Conservation (phyloP, 1,140 invertebrate species). For the Bombus waltoni region DNA sequence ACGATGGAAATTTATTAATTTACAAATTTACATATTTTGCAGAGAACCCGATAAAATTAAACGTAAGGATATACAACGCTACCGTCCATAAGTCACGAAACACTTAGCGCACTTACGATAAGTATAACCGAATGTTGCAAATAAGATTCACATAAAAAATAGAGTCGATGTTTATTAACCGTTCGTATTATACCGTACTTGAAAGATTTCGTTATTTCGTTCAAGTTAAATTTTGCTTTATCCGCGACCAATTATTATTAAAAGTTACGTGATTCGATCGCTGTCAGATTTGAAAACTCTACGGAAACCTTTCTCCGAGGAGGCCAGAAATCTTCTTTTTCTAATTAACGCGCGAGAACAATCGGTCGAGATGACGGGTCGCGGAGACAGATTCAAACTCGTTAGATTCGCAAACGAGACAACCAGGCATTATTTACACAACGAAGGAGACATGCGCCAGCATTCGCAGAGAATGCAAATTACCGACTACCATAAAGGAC, state of each 20-base stretch:
- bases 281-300: too few relatives aligned
- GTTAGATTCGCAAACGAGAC: slow-evolving; percentile 19
- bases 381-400: background rate
- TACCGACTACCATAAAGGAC: slow-evolving; percentile 58
- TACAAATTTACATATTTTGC: background rate
- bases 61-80: background rate
- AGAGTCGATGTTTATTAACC: too few relatives aligned
- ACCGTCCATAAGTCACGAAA: too few relatives aligned
- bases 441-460: slow-evolving; percentile 33
- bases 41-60: background rate
- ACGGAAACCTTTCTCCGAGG: background rate
- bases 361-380: background rate
- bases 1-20: background rate
- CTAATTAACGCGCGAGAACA: slow-evolving; percentile 6
- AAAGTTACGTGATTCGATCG: too few relatives aligned
- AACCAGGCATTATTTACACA: slow-evolving; percentile 47
- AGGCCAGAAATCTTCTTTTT: background rate
- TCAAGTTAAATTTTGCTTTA: background rate
- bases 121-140: too few relatives aligned
- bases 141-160: too few relatives aligned
- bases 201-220: background rate
- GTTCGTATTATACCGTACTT: too few relatives aligned
- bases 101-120: too few relatives aligned
- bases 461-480: slow-evolving; percentile 55
- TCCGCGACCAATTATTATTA: too few relatives aligned